Evolutionary conservation across 1,140 invertebrate genomes (phyloP), one percentile per base, ranked within the genome.

Genomic region (Arion vulgaris): DNA sequence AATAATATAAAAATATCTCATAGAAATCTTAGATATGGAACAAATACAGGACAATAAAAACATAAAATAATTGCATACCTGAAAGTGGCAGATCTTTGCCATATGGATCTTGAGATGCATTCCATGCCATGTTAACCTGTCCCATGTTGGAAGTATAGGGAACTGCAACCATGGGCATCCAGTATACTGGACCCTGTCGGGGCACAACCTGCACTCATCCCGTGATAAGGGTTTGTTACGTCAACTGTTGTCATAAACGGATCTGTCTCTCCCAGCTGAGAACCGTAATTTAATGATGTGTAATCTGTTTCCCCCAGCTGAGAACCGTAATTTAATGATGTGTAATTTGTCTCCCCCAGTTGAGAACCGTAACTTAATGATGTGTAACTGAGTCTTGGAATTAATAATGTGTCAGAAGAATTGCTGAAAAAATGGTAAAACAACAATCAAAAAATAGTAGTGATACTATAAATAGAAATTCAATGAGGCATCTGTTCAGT

Each of bases 61-160:
- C 62, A 66, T 1, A 0, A 66, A 66, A 5, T 32, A 49, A 77
- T 23, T 49, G 38, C 77, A 53, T 82, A 90, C 87, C 88, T 79
- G 83, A 75, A 26, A 84, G 75, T 15, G 90, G 89, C 57, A 91
- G 72, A 72, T 91, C 90, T 73, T 87, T 85, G 38, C 88, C 89
- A 68, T 81, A 83, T 11, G 85, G 80, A 81, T 91, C 90, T 71
- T 89, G 86, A 26, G 89, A 88, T 1, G 89, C 88, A 0, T 80
- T 72, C 78, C 84, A 87, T 72, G 84, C 86, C 53, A 89, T 79
- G 83, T 90, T 88, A 5, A 91, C 88, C 68, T 89, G 87, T 53
- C 85, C 83, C 45, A 87, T 80, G 49, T 85, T 87, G 76, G 86
- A 86, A 76, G 86, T 81, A 76, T 88, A 89, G 0, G 90, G 89